Percentiles rank a stretch among this genome's conserved stretches.
These are phyloP conservation scores for Takifugu rubripes DNA, from an alignment of 2,797 vertebrate species.

Conservation along the genomic window DNA sequence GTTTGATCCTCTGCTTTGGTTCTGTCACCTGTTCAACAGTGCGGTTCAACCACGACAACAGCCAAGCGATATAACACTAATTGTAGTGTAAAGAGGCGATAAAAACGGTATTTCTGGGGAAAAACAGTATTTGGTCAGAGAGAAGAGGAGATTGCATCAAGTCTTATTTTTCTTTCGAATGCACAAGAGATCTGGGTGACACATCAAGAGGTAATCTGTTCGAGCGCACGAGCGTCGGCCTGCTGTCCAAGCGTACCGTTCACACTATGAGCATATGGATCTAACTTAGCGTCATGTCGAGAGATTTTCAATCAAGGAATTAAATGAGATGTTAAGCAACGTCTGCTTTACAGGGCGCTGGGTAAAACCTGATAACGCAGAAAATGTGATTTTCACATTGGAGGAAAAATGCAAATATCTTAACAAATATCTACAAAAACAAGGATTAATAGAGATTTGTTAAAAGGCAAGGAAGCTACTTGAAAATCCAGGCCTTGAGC, in stretches of 20 bases:
- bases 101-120: slow-evolving; percentile 33
- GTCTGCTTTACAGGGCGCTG: slow-evolving; percentile 58
- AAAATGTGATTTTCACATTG: slow-evolving; percentile 76
- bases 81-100: slow-evolving; percentile 36
- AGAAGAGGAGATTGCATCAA: slow-evolving; percentile 55
- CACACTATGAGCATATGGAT: slow-evolving; percentile 53
- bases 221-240: slow-evolving; percentile 20
- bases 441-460: slow-evolving; percentile 72
- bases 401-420: slow-evolving; percentile 75
- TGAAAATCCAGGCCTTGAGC: slow-evolving; percentile 59
- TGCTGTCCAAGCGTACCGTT: slow-evolving; percentile 68
- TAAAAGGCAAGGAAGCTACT: slow-evolving; percentile 56
- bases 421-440: slow-evolving; percentile 72
- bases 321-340: slow-evolving; percentile 64
- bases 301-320: slow-evolving; percentile 67
- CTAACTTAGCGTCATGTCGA: slow-evolving; percentile 60
- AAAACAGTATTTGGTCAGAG: slow-evolving; percentile 53
- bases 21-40: slow-evolving; percentile 42
- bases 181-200: slow-evolving; percentile 55
- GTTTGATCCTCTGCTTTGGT: slow-evolving; percentile 12
- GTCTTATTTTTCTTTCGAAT: slow-evolving; percentile 51
- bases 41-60: slow-evolving; percentile 51
- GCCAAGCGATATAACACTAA: slow-evolving; percentile 43
- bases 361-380: slow-evolving; percentile 69
- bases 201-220: slow-evolving; percentile 64